A percentile compares a stretch with the other conserved stretches of the same genome.
Evolutionary conservation across 2,888 invertebrate species (phyloP).

Genomic region (Notocelia uddmanniana): DNA sequence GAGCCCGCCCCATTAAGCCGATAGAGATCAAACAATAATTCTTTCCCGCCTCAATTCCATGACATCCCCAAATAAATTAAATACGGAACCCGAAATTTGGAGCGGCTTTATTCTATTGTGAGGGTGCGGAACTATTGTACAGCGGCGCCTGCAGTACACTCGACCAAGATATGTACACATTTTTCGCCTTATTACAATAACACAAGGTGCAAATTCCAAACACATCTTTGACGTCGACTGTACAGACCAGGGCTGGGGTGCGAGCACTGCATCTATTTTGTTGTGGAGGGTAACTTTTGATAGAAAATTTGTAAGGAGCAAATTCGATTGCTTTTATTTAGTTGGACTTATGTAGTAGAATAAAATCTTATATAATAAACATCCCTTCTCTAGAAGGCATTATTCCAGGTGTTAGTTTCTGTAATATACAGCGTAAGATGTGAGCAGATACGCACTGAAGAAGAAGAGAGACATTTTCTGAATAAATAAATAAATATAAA

Average conservation of each 20-base stretch:
- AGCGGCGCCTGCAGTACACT: neutral
- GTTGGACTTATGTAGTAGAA: neutral
- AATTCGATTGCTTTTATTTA: neutral
- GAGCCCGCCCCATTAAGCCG: slow-evolving; percentile 10
- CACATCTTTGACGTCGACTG: too few species aligned
- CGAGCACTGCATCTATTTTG: neutral
- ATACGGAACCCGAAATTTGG: slow-evolving; percentile 23
- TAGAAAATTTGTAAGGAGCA: slow-evolving; percentile 20
- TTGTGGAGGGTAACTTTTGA: neutral
- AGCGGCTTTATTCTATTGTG: slow-evolving; percentile 29
- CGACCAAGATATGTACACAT: too few species aligned
- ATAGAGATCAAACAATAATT: slow-evolving; percentile 29
- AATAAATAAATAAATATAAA: too few species aligned
- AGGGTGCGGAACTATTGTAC: slow-evolving; percentile 7
- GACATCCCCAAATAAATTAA: slow-evolving; percentile 30
- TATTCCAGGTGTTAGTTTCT: too few species aligned
- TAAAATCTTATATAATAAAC: too few species aligned
- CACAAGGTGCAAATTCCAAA: too few species aligned
- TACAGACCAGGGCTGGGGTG: slow-evolving; percentile 4
- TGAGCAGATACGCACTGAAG: too few species aligned
- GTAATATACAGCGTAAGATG: too few species aligned
- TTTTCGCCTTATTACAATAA: too few species aligned
- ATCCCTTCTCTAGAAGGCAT: too few species aligned
- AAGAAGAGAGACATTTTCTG: too few species aligned
- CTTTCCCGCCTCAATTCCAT: slow-evolving; percentile 12